These are phyloP conservation scores for Candidula unifasciata DNA, from an alignment of 2,888 invertebrate species.

Conservation along the genomic window DNA sequence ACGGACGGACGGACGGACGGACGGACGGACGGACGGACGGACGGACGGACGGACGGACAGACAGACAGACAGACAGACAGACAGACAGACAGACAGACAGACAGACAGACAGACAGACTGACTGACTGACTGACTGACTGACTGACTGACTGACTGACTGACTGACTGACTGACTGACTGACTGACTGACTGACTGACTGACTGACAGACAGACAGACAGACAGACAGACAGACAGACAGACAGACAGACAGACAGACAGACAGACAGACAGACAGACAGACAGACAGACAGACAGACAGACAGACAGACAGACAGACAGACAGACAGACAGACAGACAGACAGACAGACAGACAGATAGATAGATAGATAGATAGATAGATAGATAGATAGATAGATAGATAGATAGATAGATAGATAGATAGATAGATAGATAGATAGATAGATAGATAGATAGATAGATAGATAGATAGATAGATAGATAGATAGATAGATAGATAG, in stretches of 20 bases:
- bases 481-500: neutral
- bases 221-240: neutral
- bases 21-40: neutral
- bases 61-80: neutral
- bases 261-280: neutral
- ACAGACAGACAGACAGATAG: neutral
- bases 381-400: neutral
- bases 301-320: neutral
- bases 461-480: neutral
- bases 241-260: neutral
- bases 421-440: neutral
- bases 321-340: neutral
- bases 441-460: neutral
- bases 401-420: neutral
- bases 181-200: conserved; percentile 94
- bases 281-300: neutral
- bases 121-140: neutral
- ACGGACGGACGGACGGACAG: neutral
- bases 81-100: neutral
- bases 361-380: neutral
- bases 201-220: conserved; percentile 58
- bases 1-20: neutral
- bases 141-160: neutral
- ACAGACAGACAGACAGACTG: neutral
- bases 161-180: conserved; percentile 87